Percentiles rank a stretch among this genome's conserved stretches.
These are phyloP conservation scores for Seriola quinqueradiata DNA, from an alignment of 2,113 vertebrate species.

Conservation along the genomic window DNA sequence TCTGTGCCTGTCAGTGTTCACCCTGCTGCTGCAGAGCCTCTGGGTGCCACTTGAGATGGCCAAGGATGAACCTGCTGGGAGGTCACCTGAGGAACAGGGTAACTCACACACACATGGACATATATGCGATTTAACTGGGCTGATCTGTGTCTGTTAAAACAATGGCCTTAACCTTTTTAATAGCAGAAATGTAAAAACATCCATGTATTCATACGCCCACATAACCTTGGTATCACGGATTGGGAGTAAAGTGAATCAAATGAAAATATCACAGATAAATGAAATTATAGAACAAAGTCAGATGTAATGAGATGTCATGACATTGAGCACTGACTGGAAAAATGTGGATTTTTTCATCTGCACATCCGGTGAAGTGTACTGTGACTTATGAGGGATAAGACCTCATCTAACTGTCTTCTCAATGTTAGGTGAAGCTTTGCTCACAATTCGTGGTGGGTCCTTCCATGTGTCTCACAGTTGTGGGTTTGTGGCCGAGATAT, in stretches of 20 bases:
- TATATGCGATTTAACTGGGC: slow-evolving; percentile 5
- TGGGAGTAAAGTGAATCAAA: not conserved
- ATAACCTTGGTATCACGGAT: not conserved
- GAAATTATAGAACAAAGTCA: not conserved
- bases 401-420: slow-evolving; percentile 15
- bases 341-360: not conserved
- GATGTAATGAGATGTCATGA: not conserved
- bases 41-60: slow-evolving; percentile 73
- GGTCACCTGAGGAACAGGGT: slow-evolving; percentile 73
- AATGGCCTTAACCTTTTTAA: not conserved
- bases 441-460: slow-evolving; percentile 65
- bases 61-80: slow-evolving; percentile 57
- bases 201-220: not conserved
- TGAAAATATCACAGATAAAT: not conserved
- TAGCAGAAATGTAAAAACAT: not conserved
- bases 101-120: slow-evolving; percentile 22
- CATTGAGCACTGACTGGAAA: not conserved
- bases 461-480: slow-evolving; percentile 43
- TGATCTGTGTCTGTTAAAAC: not conserved
- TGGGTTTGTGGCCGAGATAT: slow-evolving; percentile 56
- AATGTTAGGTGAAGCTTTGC: slow-evolving; percentile 56
- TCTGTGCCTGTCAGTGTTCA: slow-evolving; percentile 72
- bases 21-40: slow-evolving; percentile 79
- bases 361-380: not conserved
- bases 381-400: slow-evolving; percentile 23